Conservation (phyloP, 2,113 vertebrate genomes). For the Sialia sialis region DNA sequence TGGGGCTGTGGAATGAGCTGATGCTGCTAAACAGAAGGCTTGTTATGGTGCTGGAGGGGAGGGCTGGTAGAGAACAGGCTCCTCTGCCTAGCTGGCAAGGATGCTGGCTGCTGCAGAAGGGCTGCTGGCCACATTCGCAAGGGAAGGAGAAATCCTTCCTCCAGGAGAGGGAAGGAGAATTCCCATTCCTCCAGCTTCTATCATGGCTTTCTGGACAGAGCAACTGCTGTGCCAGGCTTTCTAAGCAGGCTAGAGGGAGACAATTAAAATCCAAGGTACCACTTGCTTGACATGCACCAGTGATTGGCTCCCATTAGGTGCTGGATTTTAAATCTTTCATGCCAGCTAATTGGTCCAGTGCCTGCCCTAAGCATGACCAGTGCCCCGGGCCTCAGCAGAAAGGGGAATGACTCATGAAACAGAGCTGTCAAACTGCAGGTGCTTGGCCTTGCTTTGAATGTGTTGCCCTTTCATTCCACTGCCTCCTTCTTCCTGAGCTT, state of each 20-base stretch:
- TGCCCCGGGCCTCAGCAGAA: background rate
- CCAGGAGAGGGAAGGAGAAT: too few relatives aligned
- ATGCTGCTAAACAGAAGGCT: background rate
- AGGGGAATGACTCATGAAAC: background rate
- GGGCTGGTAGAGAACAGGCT: background rate
- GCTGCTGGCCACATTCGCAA: background rate
- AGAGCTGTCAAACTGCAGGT: background rate
- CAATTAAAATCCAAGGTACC: background rate
- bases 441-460: background rate
- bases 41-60: background rate
- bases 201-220: background rate
- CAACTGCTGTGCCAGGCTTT: background rate
- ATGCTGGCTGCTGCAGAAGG: background rate
- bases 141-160: background rate
- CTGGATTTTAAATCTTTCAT: constrained; percentile 1
- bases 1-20: background rate
- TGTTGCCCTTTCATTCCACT: background rate
- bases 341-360: background rate
- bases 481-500: background rate
- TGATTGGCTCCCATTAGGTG: constrained; percentile 5
- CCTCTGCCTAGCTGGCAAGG: background rate
- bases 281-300: background rate
- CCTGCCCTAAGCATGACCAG: background rate
- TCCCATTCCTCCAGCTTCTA: background rate
- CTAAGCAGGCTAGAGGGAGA: background rate